phyloP scores from a whole-genome alignment of 2,888 invertebrate species.

The Cenopis cana region DNA sequence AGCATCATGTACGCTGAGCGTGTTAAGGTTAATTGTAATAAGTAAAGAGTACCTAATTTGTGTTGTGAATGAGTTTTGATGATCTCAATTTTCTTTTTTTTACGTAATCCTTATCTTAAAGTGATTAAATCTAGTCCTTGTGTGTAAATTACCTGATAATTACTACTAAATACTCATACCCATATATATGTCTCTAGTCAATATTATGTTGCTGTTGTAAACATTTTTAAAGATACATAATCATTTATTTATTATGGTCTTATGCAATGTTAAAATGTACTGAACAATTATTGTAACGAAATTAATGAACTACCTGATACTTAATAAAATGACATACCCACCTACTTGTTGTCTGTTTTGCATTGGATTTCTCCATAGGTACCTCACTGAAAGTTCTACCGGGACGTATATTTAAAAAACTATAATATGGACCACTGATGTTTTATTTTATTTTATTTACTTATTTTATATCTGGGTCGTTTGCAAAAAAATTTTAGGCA shows the following conservation, averaged over 20 bases:
- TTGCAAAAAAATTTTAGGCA: no score
- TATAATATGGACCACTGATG: no score
- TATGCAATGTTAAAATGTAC: slow-evolving; percentile 5
- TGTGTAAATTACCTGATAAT: slow-evolving; percentile 6
- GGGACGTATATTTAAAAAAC: no score
- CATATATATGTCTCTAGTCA: background rate
- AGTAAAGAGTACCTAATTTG: no score
- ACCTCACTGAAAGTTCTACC: no score
- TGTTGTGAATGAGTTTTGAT: no score
- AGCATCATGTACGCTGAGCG: no score
- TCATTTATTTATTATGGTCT: background rate
- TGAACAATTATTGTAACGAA: background rate
- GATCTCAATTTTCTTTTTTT: no score
- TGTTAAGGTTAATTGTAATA: no score
- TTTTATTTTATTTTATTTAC: no score
- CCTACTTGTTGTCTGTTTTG: background rate
- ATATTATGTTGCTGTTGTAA: slow-evolving; percentile 10
- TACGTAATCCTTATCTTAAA: background rate
- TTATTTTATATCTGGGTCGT: no score
- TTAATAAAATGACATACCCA: background rate
- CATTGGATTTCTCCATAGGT: background rate
- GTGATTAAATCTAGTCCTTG: slow-evolving; percentile 26
- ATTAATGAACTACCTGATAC: background rate
- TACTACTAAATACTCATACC: background rate
- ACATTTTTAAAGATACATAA: background rate